phyloP scores from a whole-genome alignment of 2,888 invertebrate species.

The Brachyptera putata region DNA sequence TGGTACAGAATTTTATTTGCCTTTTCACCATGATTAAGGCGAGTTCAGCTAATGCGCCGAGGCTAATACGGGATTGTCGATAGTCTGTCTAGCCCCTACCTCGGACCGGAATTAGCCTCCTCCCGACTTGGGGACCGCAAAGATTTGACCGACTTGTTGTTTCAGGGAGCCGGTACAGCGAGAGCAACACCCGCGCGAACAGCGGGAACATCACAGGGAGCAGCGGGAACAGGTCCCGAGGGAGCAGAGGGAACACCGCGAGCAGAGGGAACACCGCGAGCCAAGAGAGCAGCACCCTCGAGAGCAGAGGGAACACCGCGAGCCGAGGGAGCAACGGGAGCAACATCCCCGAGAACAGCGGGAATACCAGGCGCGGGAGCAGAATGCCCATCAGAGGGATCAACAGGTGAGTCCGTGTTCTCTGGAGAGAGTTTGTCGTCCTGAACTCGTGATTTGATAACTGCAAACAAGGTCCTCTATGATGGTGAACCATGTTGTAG shows the following conservation, averaged over 20 bases:
- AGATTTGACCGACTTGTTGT: too few species aligned
- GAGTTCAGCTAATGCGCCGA: too few species aligned
- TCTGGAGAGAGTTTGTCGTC: not conserved
- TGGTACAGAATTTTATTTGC: too few species aligned
- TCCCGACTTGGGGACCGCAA: too few species aligned
- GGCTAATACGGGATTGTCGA: too few species aligned
- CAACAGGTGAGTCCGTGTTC: too few species aligned
- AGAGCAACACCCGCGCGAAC: not conserved
- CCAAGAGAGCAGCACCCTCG: conserved; percentile 1
- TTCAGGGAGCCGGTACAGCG: not conserved
- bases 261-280: not conserved
- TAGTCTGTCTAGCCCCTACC: too few species aligned
- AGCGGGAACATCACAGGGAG: not conserved
- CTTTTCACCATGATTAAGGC: too few species aligned
- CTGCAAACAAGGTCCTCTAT: not conserved
- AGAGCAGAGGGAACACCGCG: not conserved
- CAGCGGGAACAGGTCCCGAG: conserved; percentile 33
- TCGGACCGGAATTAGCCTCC: too few species aligned
- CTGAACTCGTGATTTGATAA: not conserved
- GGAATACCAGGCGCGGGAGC: not conserved
- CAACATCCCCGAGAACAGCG: conserved; percentile 1
- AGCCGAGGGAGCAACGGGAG: not conserved
- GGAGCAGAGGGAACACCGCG: not conserved
- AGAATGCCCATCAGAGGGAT: not conserved
- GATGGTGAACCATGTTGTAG: too few species aligned